These are phyloP conservation scores for Phania funesta DNA, from an alignment of 2,888 invertebrate genomes.

Conservation along the genomic window DNA sequence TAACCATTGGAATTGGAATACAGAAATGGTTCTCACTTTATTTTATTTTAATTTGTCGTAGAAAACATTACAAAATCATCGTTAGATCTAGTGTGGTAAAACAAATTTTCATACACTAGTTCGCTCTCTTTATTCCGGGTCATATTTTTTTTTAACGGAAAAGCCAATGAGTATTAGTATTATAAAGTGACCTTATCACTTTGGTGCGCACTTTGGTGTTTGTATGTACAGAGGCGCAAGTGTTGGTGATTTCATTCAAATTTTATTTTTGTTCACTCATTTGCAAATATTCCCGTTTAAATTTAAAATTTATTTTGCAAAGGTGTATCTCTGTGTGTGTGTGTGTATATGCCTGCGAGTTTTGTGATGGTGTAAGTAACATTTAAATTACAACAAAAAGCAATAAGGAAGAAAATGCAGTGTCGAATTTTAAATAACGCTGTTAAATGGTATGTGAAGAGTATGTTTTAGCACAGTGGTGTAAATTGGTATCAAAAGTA, in stretches of 20 bases:
- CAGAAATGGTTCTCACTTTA: too few species aligned
- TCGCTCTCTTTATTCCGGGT: too few species aligned
- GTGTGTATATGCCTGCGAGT: not conserved
- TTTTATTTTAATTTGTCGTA: too few species aligned
- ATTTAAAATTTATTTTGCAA: conserved; percentile 11
- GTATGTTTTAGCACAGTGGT: not conserved
- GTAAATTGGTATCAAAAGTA: not conserved
- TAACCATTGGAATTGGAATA: too few species aligned
- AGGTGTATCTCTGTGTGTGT: not conserved
- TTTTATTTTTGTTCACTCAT: conserved; percentile 24
- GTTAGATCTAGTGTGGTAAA: too few species aligned
- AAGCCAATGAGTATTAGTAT: too few species aligned
- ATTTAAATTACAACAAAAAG: not conserved
- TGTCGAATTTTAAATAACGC: conserved; percentile 23
- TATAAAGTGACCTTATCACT: not conserved
- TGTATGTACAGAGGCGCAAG: not conserved
- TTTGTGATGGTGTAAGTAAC: not conserved
- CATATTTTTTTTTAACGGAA: too few species aligned
- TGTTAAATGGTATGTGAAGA: not conserved
- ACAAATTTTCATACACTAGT: too few species aligned
- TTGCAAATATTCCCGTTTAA: conserved; percentile 45
- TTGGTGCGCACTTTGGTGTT: not conserved
- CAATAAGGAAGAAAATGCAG: conserved; percentile 2
- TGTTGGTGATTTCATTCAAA: conserved; percentile 41
- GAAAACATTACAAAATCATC: too few species aligned